phyloP scores from a whole-genome alignment of 2,113 vertebrate genomes.

The Tonatia bakeri region DNA sequence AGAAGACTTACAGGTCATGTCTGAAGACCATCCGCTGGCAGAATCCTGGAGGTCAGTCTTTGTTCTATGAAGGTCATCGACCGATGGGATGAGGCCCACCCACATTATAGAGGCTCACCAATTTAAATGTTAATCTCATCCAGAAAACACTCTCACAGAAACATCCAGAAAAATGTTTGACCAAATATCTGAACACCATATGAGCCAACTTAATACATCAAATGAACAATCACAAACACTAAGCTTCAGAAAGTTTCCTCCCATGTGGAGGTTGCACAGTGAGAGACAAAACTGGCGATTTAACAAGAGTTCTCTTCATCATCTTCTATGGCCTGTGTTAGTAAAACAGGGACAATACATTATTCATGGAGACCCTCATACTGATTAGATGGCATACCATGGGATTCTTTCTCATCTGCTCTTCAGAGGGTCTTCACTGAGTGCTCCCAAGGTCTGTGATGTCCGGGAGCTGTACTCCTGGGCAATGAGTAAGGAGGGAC shows the following conservation, averaged over 20 bases:
- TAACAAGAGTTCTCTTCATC: neutral
- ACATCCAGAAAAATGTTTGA: neutral
- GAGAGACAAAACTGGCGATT: neutral
- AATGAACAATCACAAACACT: neutral
- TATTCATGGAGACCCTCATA: neutral
- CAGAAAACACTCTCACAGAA: neutral
- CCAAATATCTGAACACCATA: neutral
- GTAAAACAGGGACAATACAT: neutral
- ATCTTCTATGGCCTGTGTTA: neutral
- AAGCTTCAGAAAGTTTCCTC: neutral
- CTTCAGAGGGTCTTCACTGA: neutral
- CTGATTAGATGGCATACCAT: neutral
- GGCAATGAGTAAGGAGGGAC: neutral
- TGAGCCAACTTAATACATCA: neutral
- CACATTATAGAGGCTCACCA: neutral
- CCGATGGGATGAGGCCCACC: neutral
- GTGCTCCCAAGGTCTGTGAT: no score
- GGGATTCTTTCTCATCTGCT: neutral
- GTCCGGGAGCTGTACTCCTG: neutral
- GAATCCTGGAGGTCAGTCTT: neutral
- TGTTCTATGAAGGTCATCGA: neutral
- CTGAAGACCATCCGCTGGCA: neutral
- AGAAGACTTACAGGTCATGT: neutral
- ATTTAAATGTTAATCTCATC: neutral
- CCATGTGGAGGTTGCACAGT: neutral